phyloP scores from a whole-genome alignment of 2,113 vertebrate species.

The Lophura nycthemera region DNA sequence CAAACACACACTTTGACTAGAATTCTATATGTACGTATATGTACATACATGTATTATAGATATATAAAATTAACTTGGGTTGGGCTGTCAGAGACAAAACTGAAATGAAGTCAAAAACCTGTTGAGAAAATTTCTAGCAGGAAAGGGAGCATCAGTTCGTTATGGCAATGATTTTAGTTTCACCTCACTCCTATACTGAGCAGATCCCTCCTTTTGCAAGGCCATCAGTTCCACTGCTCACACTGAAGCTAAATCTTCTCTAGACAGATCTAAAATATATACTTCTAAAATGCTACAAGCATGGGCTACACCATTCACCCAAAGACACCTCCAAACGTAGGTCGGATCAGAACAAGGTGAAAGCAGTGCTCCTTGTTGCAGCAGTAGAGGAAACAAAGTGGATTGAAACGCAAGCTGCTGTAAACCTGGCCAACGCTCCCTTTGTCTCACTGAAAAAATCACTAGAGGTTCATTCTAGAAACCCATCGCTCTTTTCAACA shows the following conservation, averaged over 20 bases:
- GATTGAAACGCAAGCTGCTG: background rate
- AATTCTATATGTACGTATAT: conserved; percentile 57
- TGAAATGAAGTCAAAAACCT: conserved; percentile 49
- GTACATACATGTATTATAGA: conserved; percentile 41
- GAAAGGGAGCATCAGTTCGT: conserved; percentile 44
- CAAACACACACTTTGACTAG: conserved; percentile 60
- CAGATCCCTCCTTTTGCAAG: conserved; percentile 45
- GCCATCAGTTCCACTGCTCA: background rate
- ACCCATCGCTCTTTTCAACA: background rate
- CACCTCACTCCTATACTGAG: conserved; percentile 25
- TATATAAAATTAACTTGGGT: conserved; percentile 42
- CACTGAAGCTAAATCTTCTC: conserved; percentile 25
- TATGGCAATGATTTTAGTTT: conserved; percentile 47
- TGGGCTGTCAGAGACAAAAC: conserved; percentile 61
- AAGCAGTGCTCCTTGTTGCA: background rate
- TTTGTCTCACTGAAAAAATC: background rate
- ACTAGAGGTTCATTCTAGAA: background rate
- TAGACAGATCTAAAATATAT: conserved; percentile 39
- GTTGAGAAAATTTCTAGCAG: conserved; percentile 36
- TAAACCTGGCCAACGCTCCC: background rate
- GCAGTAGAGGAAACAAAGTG: background rate
- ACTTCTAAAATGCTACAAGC: conserved; percentile 21
- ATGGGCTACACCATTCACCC: background rate
- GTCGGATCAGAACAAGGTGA: background rate
- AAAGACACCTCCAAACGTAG: background rate